phyloP scores from a whole-genome alignment of 2,797 vertebrate genomes.

The Centroberyx gerrardi region DNA sequence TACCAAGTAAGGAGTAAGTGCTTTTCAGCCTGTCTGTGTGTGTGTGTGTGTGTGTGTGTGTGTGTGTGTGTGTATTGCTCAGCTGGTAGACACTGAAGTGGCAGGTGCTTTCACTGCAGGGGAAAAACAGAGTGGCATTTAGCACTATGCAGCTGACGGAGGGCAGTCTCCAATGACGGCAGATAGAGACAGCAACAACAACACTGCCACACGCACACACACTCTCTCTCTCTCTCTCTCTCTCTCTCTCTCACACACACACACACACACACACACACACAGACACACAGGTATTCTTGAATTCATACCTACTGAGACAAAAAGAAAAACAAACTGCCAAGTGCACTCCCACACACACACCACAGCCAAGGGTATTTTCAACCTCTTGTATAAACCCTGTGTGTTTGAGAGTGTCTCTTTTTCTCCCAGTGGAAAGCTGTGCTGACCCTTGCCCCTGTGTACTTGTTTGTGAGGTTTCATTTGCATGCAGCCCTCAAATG shows the following conservation, averaged over 20 bases:
- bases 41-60: constrained; percentile 28
- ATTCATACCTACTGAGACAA: constrained; percentile 37
- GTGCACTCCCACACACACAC: constrained; percentile 43
- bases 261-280: background rate
- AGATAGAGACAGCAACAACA: constrained; percentile 50
- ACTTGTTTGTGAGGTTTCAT: constrained; percentile 84
- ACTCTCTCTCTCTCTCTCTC: no score
- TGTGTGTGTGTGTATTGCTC: constrained; percentile 55
- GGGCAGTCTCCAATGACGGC: constrained; percentile 57
- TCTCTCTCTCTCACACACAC: no score
- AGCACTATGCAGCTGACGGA: constrained; percentile 78
- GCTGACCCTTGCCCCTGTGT: constrained; percentile 78
- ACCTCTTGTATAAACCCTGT: constrained; percentile 29
- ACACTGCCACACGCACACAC: constrained; percentile 18
- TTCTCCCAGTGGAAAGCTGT: constrained; percentile 68
- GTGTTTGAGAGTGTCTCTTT: constrained; percentile 56
- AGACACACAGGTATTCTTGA: constrained; percentile 46
- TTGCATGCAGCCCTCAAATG: constrained; percentile 81
- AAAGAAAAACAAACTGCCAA: constrained; percentile 34
- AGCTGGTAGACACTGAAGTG: constrained; percentile 75
- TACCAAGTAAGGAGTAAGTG: constrained; percentile 80
- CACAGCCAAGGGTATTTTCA: constrained; percentile 43
- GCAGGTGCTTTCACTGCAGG: constrained; percentile 82
- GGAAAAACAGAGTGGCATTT: constrained; percentile 81
- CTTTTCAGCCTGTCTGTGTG: constrained; percentile 50